Evolutionary conservation across 1,140 invertebrate genomes (phyloP).

Genomic region (Heliconius himera): DNA sequence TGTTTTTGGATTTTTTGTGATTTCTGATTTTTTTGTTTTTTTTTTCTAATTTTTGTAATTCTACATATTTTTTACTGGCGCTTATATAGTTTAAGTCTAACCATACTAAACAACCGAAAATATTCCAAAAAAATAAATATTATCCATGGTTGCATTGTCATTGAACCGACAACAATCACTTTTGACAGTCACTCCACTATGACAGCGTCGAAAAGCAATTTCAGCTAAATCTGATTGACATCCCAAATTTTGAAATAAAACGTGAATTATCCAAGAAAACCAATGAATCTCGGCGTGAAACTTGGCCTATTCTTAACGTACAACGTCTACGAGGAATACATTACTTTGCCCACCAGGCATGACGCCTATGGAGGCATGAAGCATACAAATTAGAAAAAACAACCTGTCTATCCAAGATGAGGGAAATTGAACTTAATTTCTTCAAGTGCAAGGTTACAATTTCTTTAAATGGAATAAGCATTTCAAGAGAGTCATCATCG

Average conservation of each 20-base stretch:
- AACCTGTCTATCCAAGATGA: conserved; percentile 3
- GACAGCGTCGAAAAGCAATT: no score
- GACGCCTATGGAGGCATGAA: conserved; percentile 57
- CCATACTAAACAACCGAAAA: no score
- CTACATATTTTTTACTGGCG: no score
- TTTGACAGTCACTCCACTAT: no score
- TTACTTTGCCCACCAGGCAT: conserved; percentile 69
- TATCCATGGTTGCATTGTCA: no score
- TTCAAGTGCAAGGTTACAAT: conserved; percentile 30
- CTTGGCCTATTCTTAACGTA: conserved; percentile 24
- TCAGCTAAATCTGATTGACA: neutral
- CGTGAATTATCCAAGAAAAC: conserved; percentile 2
- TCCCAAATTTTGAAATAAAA: neutral
- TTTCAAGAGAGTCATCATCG: conserved; percentile 66
- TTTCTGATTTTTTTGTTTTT: no score
- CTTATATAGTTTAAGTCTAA: no score
- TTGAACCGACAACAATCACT: no score
- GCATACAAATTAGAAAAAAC: conserved; percentile 66
- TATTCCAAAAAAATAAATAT: no score
- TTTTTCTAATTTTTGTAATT: no score
- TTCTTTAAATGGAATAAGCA: conserved; percentile 22
- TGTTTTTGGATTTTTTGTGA: no score
- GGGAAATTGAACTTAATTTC: conserved; percentile 35
- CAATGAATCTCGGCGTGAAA: conserved; percentile 1
- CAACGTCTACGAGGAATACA: conserved; percentile 54